Conservation (phyloP, 2,888 invertebrate genomes). For the Harpalus rufipes region DNA sequence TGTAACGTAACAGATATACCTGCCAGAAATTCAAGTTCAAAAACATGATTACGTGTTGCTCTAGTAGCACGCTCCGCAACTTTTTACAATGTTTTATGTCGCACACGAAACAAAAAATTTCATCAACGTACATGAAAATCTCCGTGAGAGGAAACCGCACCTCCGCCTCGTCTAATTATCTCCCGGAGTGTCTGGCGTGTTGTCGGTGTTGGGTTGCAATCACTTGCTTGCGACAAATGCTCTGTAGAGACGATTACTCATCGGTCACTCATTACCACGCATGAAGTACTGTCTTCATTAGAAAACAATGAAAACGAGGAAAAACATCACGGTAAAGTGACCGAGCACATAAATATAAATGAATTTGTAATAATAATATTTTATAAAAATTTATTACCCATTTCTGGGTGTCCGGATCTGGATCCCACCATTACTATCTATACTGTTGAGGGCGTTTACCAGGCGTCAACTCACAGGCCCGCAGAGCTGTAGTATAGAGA, state of each 20-base stretch:
- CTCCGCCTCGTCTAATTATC: neutral
- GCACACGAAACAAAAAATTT: neutral
- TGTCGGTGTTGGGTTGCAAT: neutral
- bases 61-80: neutral
- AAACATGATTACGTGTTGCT: neutral
- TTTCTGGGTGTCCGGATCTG: no score
- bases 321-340: no score
- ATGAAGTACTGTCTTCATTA: neutral
- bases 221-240: constrained; percentile 1
- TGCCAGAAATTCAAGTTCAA: neutral
- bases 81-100: neutral
- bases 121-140: neutral
- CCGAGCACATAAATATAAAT: no score
- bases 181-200: neutral
- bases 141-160: constrained; percentile 3
- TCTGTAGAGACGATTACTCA: neutral
- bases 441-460: no score
- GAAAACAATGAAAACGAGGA: no score
- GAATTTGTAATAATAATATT: no score
- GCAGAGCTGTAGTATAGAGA: no score
- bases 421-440: no score
- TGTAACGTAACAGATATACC: neutral
- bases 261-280: constrained; percentile 1
- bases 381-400: no score
- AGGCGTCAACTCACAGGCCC: no score